Conservation (phyloP, 2,888 invertebrate genomes). For the Celastrina argiolus region DNA sequence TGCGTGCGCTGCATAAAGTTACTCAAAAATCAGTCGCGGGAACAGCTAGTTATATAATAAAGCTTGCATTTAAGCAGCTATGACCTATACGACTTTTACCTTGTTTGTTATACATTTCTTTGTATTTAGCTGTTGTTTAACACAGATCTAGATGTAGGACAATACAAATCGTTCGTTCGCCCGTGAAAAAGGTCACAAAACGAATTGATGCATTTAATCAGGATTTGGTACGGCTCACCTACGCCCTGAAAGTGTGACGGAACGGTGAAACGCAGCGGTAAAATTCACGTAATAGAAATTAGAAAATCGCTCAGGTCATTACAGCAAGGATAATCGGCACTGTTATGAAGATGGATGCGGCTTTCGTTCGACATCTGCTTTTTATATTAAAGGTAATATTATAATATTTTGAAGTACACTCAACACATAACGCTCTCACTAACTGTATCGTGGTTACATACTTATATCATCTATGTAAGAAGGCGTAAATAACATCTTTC, state of each 20-base stretch:
- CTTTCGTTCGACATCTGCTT: slow-evolving; percentile 9
- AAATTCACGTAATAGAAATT: slow-evolving; percentile 26
- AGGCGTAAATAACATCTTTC: too few species aligned
- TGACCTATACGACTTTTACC: neutral
- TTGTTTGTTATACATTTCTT: neutral
- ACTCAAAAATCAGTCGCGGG: too few species aligned
- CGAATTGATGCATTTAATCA: slow-evolving; percentile 16
- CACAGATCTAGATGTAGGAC: neutral
- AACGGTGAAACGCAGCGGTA: slow-evolving; percentile 48
- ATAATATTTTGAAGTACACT: neutral
- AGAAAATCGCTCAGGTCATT: neutral
- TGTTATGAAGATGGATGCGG: slow-evolving; percentile 20
- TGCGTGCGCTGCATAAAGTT: too few species aligned
- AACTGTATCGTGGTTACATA: too few species aligned
- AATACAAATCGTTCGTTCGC: neutral
- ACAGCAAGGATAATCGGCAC: neutral
- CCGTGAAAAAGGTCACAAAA: slow-evolving; percentile 14
- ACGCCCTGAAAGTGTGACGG: slow-evolving; percentile 56
- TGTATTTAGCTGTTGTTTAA: neutral
- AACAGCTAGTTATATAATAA: too few species aligned
- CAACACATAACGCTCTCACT: too few species aligned
- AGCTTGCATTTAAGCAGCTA: neutral
- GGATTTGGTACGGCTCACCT: slow-evolving; percentile 28
- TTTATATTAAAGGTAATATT: slow-evolving; percentile 20
- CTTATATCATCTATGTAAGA: too few species aligned